Conservation (phyloP, 2,113 vertebrate genomes). For the Turdus rufiventris region DNA sequence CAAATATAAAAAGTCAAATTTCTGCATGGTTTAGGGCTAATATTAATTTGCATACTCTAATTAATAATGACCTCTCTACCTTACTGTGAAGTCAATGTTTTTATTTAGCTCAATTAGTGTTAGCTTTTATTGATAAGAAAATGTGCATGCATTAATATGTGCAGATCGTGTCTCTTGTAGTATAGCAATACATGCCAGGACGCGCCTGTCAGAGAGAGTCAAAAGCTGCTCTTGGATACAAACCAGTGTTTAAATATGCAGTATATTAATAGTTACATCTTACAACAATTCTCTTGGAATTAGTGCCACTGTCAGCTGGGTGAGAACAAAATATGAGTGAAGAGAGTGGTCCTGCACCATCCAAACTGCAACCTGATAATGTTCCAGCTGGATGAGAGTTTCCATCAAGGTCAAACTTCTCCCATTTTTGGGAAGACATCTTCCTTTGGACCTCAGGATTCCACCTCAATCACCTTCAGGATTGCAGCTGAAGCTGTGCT, state of each 20-base stretch:
- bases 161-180: neutral
- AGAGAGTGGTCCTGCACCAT: neutral
- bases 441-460: neutral
- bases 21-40: neutral
- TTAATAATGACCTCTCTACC: neutral
- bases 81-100: neutral
- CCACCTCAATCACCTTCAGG: neutral
- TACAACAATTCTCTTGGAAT: neutral
- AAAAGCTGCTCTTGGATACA: neutral
- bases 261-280: neutral
- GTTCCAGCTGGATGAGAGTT: neutral
- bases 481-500: neutral
- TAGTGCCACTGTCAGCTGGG: neutral
- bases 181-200: neutral
- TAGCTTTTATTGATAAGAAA: neutral
- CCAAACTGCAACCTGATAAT: neutral
- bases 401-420: neutral
- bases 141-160: neutral
- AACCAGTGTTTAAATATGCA: conserved; percentile 7
- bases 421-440: neutral
- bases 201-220: neutral
- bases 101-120: neutral
- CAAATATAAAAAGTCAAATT: neutral
- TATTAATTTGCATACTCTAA: conserved; percentile 1
- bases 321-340: neutral